These are phyloP conservation scores for Lypha dubia DNA, from an alignment of 2,888 invertebrate species.

Conservation along the genomic window DNA sequence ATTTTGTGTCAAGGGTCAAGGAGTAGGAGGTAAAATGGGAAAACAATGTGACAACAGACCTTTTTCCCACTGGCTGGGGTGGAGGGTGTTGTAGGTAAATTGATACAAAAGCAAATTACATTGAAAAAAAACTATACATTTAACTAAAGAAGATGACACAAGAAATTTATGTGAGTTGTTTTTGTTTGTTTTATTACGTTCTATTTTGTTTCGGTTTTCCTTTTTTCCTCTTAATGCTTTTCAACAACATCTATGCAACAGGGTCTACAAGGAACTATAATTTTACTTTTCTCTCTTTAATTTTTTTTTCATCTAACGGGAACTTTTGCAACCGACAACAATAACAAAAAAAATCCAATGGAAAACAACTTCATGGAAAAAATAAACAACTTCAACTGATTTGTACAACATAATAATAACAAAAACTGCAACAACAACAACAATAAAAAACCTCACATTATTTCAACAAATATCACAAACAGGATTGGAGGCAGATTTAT, in stretches of 20 bases:
- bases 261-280: conserved; percentile 21
- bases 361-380: conserved; percentile 44
- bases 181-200: conserved; percentile 54
- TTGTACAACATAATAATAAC: conserved; percentile 14
- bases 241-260: conserved; percentile 33
- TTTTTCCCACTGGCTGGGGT: neutral
- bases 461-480: conserved; percentile 77
- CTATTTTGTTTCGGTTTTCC: conserved; percentile 23
- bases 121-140: conserved; percentile 19
- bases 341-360: conserved; percentile 54
- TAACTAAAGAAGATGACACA: conserved; percentile 55
- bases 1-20: conserved; percentile 24
- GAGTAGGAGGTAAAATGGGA: conserved; percentile 9
- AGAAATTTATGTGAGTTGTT: conserved; percentile 68
- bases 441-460: conserved; percentile 59
- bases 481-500: conserved; percentile 91
- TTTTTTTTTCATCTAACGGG: neutral
- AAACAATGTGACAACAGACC: conserved; percentile 32
- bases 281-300: neutral
- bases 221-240: conserved; percentile 15
- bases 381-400: conserved; percentile 42
- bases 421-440: no score
- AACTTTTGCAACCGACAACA: conserved; percentile 53
- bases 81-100: conserved; percentile 22
- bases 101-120: conserved; percentile 67